phyloP scores from a whole-genome alignment of 2,797 vertebrate species.

The Sebastes flavidus region DNA sequence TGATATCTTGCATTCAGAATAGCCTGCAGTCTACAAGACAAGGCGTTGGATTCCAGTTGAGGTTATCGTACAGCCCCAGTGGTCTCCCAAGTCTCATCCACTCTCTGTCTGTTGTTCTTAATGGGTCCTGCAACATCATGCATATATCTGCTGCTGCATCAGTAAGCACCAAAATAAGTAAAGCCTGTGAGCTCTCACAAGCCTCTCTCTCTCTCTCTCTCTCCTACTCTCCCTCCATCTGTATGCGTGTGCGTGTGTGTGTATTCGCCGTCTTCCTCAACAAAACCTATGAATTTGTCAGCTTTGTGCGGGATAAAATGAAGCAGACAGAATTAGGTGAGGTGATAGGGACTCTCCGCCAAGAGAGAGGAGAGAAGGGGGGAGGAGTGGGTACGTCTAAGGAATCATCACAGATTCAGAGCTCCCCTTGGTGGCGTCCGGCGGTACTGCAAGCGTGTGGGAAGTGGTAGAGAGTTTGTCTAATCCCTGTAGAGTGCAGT shows the following conservation, averaged over 20 bases:
- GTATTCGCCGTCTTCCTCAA: constrained; percentile 40
- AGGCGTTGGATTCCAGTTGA: constrained; percentile 1
- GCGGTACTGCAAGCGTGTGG: constrained; percentile 6
- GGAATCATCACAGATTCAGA: constrained; percentile 59
- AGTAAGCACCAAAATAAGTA: constrained; percentile 47
- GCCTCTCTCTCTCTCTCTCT: not conserved
- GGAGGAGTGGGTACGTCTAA: not conserved
- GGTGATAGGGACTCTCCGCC: constrained; percentile 59
- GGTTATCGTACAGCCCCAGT: constrained; percentile 20
- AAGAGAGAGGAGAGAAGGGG: constrained; percentile 26
- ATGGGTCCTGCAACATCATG: constrained; percentile 34
- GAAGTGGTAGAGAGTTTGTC: not conserved
- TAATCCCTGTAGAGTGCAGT: constrained; percentile 46
- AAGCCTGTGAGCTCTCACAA: constrained; percentile 33
- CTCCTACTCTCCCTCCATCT: not conserved
- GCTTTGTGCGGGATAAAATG: constrained; percentile 72
- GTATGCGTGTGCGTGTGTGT: constrained; percentile 11
- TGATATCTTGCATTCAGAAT: not conserved
- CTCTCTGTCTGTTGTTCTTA: constrained; percentile 32
- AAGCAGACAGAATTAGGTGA: constrained; percentile 76
- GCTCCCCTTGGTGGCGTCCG: constrained; percentile 72
- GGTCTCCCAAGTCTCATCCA: constrained; percentile 30
- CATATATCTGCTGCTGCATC: constrained; percentile 53
- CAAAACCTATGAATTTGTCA: constrained; percentile 69
- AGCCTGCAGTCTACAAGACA: not conserved